Percentiles rank a stretch among this genome's conserved stretches.
phyloP scores from a whole-genome alignment of 2,797 vertebrate genomes.

The Novumbra hubbsi region DNA sequence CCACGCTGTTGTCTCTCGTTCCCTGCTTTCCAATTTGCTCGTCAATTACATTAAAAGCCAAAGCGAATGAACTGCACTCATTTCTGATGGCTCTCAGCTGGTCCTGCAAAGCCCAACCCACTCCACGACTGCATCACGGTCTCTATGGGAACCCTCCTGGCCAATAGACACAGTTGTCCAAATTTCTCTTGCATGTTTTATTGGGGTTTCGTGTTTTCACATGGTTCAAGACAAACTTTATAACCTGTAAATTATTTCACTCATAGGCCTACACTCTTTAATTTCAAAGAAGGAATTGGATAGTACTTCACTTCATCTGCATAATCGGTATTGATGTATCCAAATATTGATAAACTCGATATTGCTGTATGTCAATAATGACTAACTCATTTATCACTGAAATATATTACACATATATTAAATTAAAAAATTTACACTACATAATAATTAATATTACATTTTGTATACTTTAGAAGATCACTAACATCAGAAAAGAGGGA shows the following conservation, averaged over 20 bases:
- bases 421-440: not conserved
- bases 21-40: slow-evolving; percentile 75
- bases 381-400: not conserved
- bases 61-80: slow-evolving; percentile 63
- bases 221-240: not conserved
- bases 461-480: not conserved
- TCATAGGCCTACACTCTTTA: no score
- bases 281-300: no score
- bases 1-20: slow-evolving; percentile 29
- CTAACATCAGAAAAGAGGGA: not conserved
- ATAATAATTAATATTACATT: not conserved
- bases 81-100: slow-evolving; percentile 69
- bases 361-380: not conserved
- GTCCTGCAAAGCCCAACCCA: slow-evolving; percentile 50
- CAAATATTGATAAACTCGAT: no score
- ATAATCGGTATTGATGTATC: not conserved
- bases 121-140: slow-evolving; percentile 52
- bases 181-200: not conserved
- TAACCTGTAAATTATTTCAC: no score
- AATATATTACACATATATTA: not conserved
- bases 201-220: not conserved
- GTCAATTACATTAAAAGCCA: slow-evolving; percentile 71
- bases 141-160: slow-evolving; percentile 45
- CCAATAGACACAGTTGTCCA: slow-evolving; percentile 40
- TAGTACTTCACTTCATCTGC: not conserved